Base-by-base conservation (phyloP, 2,888 invertebrate species). In the Operophtera brumata region DNA sequence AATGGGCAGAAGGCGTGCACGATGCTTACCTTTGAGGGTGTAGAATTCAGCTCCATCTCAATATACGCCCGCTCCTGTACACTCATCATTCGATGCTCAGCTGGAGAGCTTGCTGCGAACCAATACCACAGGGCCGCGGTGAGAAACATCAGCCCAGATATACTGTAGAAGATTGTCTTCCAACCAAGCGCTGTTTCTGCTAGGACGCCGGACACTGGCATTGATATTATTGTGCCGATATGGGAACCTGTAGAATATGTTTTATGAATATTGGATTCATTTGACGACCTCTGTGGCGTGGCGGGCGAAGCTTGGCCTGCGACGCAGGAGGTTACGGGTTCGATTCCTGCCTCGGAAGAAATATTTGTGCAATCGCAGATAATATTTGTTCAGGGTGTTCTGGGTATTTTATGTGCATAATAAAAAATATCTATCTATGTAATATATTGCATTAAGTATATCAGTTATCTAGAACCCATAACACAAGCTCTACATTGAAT, bases 161-260 rank as follows among this genome's bases (percentile, higher is more conserved):
- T 91, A 0, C 89, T 71, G 69, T 94, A 94, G 74, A 94, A 94
- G 14, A 94, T 92, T 53, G 92, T 90, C 34, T 93, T 93, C 94
- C 94, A 94, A 1, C 94, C 94, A 35, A 90, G 69, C 0, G 61
- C 69, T 0, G 87, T 86, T 1, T 82, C 91, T 0, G 94, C 92
- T 3, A 96, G 78, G 0, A 90, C 47, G 0, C 95, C 95, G 1
- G 94, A 93, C 35, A 93, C 76, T 0, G 94, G 92, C 85, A 95
- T 86, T 0, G 93, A 91, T 13, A 95, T 77, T 0, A 94, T 93
- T 0, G 93, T 93, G 0, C 95, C 95, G 6, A 94, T 81, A 73
- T 93, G 93, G 2, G 91, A 84, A 0, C 94, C 95, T 75, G 91
- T 41, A 65, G 79, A 34, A 32, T 41, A 42, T 1, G n/a, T n/a